Percentiles rank a stretch among this genome's conserved stretches.
Conservation (phyloP, 2,113 vertebrate species). For the Carassius gibelio region DNA sequence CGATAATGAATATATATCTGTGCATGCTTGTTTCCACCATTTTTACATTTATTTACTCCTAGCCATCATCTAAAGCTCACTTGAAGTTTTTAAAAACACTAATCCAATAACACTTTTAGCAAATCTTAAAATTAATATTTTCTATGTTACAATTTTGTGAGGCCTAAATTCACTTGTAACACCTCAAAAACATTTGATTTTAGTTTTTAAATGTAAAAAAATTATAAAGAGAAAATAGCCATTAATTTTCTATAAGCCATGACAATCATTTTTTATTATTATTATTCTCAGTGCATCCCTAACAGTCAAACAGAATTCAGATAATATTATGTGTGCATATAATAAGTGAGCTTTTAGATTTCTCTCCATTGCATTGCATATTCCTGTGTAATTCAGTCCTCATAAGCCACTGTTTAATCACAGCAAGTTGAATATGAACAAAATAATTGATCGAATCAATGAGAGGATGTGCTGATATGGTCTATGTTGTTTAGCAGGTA, state of each 20-base stretch:
- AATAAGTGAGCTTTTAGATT: slow-evolving; percentile 22
- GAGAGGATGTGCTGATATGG: slow-evolving; percentile 28
- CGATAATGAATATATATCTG: not conserved
- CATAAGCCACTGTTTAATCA: slow-evolving; percentile 10
- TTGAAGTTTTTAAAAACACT: not conserved
- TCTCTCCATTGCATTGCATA: not conserved
- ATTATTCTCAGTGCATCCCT: not conserved
- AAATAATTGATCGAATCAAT: slow-evolving; percentile 39
- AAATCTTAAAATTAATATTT: not conserved
- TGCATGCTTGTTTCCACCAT: slow-evolving; percentile 1
- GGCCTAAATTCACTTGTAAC: not conserved
- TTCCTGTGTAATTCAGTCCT: not conserved
- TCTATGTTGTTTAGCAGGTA: slow-evolving; percentile 27
- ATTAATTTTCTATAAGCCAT: slow-evolving; percentile 6
- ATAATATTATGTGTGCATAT: slow-evolving; percentile 35
- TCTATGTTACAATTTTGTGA: not conserved
- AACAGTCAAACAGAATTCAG: not conserved
- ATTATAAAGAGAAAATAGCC: not conserved
- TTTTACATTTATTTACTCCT: not conserved
- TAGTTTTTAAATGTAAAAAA: not conserved
- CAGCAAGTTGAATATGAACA: slow-evolving; percentile 27
- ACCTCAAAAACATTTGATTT: not conserved
- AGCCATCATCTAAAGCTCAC: not conserved
- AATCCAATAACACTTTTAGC: not conserved
- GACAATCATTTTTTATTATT: not conserved